These are phyloP conservation scores for Limosa lapponica DNA, from an alignment of 2,797 vertebrate species.

Conservation along the genomic window DNA sequence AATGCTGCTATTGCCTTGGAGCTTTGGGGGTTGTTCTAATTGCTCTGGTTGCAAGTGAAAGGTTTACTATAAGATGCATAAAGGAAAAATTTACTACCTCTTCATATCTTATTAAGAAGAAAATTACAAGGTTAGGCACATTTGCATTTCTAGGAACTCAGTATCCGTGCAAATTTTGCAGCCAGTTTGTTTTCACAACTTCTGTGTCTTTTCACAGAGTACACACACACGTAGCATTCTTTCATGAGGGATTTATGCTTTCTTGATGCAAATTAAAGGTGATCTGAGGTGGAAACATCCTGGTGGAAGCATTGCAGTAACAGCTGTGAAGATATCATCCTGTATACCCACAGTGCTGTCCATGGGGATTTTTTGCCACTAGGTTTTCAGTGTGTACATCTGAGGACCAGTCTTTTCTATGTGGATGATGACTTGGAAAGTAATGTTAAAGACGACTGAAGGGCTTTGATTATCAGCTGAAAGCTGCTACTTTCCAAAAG, in stretches of 20 bases:
- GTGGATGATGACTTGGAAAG: background rate
- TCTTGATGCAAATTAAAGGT: background rate
- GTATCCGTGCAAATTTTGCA: background rate
- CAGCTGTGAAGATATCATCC: background rate
- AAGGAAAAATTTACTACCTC: background rate
- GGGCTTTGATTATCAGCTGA: background rate
- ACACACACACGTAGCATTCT: background rate
- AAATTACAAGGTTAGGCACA: background rate
- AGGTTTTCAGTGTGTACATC: background rate
- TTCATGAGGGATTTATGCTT: background rate
- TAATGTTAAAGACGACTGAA: fast-evolving
- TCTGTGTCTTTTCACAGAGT: background rate
- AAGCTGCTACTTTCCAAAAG: background rate
- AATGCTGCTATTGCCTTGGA: background rate
- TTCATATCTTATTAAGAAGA: background rate
- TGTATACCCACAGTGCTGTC: background rate
- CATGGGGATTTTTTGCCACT: background rate
- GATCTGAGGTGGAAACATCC: background rate
- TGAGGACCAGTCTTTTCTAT: background rate
- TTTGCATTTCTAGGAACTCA: background rate
- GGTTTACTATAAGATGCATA: background rate
- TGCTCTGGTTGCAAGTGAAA: background rate
- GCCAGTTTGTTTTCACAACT: background rate
- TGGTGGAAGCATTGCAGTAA: background rate
- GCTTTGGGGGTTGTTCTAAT: background rate